Percentiles rank a stretch among this genome's conserved stretches.
Conservation (phyloP, 2,113 vertebrate genomes). For the Percopsis transmontana region DNA sequence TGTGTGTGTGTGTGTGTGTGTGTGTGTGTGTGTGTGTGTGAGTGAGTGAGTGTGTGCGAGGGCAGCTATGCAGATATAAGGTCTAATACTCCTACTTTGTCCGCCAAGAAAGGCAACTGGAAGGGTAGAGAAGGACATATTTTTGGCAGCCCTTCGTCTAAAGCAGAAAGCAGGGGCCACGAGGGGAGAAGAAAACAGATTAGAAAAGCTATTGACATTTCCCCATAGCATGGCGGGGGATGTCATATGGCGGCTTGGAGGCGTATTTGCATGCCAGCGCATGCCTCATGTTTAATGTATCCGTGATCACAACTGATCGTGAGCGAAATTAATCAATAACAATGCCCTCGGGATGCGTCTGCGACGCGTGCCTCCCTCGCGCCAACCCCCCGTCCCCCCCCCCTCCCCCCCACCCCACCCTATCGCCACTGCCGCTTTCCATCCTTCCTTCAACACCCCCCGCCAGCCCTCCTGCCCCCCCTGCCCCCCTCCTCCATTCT, state of each 20-base stretch:
- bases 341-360: conserved; percentile 63
- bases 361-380: conserved; percentile 69
- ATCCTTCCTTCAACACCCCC: conserved; percentile 24
- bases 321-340: conserved; percentile 81
- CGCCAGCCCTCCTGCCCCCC: conserved; percentile 30
- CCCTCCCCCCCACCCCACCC: conserved; percentile 14
- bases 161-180: conserved; percentile 72
- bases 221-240: conserved; percentile 55
- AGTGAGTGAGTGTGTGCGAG: conserved; percentile 10
- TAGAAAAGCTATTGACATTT: conserved; percentile 79
- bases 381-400: conserved; percentile 4
- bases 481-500: conserved; percentile 52
- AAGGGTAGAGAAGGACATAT: conserved; percentile 71
- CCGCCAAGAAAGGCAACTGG: conserved; percentile 55
- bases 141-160: conserved; percentile 77
- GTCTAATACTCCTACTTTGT: conserved; percentile 43
- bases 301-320: conserved; percentile 78
- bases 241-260: conserved; percentile 58
- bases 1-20: neutral
- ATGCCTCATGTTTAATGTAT: conserved; percentile 81
- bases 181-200: conserved; percentile 78
- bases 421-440: conserved; percentile 9
- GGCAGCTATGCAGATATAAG: conserved; percentile 42
- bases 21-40: neutral
- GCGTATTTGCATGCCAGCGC: conserved; percentile 70